Evolutionary conservation across 2,888 invertebrate genomes (phyloP).

Genomic region (Papilio gigon): DNA sequence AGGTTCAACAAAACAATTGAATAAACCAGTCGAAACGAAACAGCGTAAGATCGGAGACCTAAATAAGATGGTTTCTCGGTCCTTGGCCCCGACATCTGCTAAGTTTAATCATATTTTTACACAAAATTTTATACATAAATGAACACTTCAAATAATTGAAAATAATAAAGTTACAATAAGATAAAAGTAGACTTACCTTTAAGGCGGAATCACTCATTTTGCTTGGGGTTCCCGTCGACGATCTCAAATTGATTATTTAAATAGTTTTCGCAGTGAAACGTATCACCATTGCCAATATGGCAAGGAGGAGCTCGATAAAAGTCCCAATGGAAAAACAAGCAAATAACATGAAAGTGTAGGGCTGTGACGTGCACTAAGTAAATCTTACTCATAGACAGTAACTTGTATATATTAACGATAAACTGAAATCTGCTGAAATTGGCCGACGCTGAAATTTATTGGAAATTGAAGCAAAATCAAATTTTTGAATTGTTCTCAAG

Average conservation of each 20-base stretch:
- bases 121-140: not conserved
- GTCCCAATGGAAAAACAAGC: not conserved
- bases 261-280: not conserved
- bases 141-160: no score
- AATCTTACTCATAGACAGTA: not conserved
- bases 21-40: not conserved
- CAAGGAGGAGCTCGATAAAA: no score
- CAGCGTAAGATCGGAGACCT: not conserved
- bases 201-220: slow-evolving; percentile 15
- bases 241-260: not conserved
- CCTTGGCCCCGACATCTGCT: not conserved
- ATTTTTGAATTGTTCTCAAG: slow-evolving; percentile 1
- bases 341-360: not conserved
- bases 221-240: not conserved
- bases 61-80: not conserved
- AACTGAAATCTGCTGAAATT: not conserved
- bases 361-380: not conserved
- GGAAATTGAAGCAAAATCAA: no score
- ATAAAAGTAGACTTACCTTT: not conserved
- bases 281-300: not conserved
- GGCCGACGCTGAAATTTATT: no score
- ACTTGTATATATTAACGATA: not conserved
- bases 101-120: not conserved
- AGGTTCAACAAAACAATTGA: not conserved
- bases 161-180: not conserved